phyloP scores from a whole-genome alignment of 2,113 vertebrate species.

The Pluvialis apricaria region DNA sequence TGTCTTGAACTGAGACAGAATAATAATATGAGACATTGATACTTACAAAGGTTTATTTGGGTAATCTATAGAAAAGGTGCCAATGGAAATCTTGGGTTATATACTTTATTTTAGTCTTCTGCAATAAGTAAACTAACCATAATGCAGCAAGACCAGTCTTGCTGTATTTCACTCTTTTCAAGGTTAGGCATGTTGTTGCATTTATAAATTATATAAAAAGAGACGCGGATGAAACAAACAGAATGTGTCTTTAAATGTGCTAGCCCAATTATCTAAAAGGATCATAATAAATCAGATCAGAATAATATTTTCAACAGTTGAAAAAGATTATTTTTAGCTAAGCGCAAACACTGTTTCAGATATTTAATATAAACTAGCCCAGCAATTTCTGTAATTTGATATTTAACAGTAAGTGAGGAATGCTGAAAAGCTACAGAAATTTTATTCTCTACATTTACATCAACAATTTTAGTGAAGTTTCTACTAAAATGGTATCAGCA shows the following conservation, averaged over 20 bases:
- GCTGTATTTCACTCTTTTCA: not conserved
- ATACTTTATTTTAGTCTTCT: not conserved
- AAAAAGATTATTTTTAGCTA: not conserved
- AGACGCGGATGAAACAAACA: not conserved
- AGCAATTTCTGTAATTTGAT: conserved; percentile 4
- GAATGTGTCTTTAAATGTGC: not conserved
- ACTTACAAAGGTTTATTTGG: not conserved
- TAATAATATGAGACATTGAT: not conserved
- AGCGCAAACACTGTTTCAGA: not conserved
- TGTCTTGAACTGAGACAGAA: not conserved
- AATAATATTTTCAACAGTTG: not conserved
- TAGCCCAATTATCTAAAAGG: not conserved
- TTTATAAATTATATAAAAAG: not conserved
- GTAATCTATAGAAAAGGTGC: not conserved
- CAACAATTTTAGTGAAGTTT: not conserved
- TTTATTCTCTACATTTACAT: not conserved
- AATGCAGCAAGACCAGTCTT: not conserved
- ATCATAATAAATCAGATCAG: conserved; percentile 18
- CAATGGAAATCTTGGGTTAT: not conserved
- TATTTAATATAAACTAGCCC: conserved; percentile 18
- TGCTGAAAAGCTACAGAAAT: not conserved
- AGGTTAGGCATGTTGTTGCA: not conserved
- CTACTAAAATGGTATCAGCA: not conserved
- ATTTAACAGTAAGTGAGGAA: not conserved
- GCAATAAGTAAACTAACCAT: not conserved